These are phyloP conservation scores for Drosophila malerkotliana DNA, from an alignment of 1,140 invertebrate genomes.

Conservation along the genomic window DNA sequence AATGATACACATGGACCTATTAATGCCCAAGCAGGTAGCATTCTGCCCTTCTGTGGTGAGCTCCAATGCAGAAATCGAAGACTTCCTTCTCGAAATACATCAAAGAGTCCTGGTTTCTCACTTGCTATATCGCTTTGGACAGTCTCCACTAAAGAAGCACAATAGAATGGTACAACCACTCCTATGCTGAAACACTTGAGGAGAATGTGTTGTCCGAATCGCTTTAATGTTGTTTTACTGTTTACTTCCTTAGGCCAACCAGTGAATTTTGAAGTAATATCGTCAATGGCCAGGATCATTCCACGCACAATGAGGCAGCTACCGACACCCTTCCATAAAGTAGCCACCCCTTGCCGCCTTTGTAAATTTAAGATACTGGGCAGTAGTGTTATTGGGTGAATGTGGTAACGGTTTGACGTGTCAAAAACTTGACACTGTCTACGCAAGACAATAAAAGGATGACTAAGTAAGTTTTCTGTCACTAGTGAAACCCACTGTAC, in stretches of 20 bases:
- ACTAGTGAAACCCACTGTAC: slow-evolving; percentile 91
- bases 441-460: slow-evolving; percentile 95
- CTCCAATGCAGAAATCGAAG: slow-evolving; percentile 92
- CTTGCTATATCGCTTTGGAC: slow-evolving; percentile 98
- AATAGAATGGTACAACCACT: slow-evolving; percentile 95
- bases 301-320: slow-evolving; percentile 94
- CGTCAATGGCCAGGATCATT: slow-evolving; percentile 94
- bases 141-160: slow-evolving; percentile 96
- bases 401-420: slow-evolving; percentile 89
- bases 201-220: slow-evolving; percentile 91
- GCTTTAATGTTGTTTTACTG: slow-evolving; percentile 89
- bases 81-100: slow-evolving; percentile 95
- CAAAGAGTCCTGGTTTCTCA: slow-evolving; percentile 95
- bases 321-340: slow-evolving; percentile 97
- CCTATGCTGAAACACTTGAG: slow-evolving; percentile 93
- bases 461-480: slow-evolving; percentile 94
- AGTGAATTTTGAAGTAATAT: slow-evolving; percentile 94
- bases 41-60: slow-evolving; percentile 90
- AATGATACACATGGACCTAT: slow-evolving; percentile 93
- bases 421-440: slow-evolving; percentile 96
- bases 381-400: slow-evolving; percentile 93
- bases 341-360: slow-evolving; percentile 92
- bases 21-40: slow-evolving; percentile 95
- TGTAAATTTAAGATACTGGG: slow-evolving; percentile 93
- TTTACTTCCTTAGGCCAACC: slow-evolving; percentile 96